Conservation (phyloP, 2,888 invertebrate species). For the Dynastes tityus region DNA sequence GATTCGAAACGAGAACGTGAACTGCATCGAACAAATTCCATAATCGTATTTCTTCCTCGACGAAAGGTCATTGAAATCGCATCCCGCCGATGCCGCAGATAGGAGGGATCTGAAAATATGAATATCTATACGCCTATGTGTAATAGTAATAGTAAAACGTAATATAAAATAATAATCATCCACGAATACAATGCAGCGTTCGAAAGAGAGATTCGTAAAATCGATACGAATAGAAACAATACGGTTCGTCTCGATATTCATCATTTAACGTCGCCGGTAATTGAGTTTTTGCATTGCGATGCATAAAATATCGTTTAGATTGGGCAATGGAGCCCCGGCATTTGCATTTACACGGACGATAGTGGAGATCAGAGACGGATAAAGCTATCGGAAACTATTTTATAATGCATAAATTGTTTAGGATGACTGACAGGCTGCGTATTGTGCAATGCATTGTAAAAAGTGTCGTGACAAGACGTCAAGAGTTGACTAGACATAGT, state of each 20-base stretch:
- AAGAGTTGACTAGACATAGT: too few relatives aligned
- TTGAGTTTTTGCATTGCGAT: conserved; percentile 35
- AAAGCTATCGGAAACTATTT: not conserved
- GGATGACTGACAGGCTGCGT: too few relatives aligned
- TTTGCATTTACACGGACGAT: conserved; percentile 1
- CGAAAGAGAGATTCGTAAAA: not conserved
- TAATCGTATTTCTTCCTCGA: conserved; percentile 39
- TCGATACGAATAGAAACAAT: conserved; percentile 31
- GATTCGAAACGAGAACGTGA: conserved; percentile 32
- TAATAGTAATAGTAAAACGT: conserved; percentile 17
- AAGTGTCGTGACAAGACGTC: too few relatives aligned
- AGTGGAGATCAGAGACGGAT: not conserved
- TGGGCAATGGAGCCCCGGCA: not conserved
- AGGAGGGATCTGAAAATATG: conserved; percentile 6
- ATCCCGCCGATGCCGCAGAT: conserved; percentile 20
- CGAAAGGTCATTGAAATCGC: conserved; percentile 39
- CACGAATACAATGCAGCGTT: conserved; percentile 19
- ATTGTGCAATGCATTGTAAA: too few relatives aligned
- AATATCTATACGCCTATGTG: not conserved
- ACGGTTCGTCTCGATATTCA: not conserved
- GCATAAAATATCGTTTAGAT: conserved; percentile 16
- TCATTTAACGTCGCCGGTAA: conserved; percentile 28
- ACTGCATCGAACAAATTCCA: conserved; percentile 30
- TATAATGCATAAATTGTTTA: too few relatives aligned
- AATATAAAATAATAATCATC: conserved; percentile 17